Evolutionary conservation across 2,113 vertebrate genomes (phyloP).

Genomic region (Xenopus borealis): DNA sequence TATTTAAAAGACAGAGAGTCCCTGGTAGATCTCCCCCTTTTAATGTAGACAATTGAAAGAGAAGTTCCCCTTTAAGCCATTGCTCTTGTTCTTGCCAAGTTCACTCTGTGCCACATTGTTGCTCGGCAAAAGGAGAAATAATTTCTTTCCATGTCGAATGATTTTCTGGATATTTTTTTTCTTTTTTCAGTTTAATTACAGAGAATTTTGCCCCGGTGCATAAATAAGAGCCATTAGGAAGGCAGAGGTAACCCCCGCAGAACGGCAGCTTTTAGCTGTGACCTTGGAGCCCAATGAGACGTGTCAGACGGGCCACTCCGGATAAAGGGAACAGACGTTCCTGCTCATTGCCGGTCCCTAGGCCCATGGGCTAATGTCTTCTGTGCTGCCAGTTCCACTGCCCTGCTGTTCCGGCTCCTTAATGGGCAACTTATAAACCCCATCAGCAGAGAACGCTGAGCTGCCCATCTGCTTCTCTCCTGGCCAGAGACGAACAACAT

Average conservation of each 20-base stretch:
- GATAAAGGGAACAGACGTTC: slow-evolving; percentile 52
- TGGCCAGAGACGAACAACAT: slow-evolving; percentile 20
- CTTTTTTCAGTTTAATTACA: slow-evolving; percentile 14
- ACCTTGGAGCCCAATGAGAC: slow-evolving; percentile 52
- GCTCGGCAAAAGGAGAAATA: too few species aligned
- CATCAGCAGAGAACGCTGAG: slow-evolving; percentile 43
- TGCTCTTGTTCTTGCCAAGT: too few species aligned
- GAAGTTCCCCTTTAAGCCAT: too few species aligned
- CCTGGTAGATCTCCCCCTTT: too few species aligned
- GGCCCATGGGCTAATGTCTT: slow-evolving; percentile 34
- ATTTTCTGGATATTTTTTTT: not conserved
- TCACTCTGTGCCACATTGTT: too few species aligned
- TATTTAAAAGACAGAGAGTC: too few species aligned
- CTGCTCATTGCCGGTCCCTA: slow-evolving; percentile 43
- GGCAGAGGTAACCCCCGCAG: slow-evolving; percentile 52
- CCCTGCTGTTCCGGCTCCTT: slow-evolving; percentile 50
- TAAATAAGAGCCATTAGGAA: slow-evolving; percentile 61
- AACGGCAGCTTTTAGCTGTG: slow-evolving; percentile 61
- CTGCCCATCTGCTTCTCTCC: slow-evolving; percentile 52
- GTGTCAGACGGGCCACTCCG: slow-evolving; percentile 46
- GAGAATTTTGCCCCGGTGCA: slow-evolving; percentile 48
- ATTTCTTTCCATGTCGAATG: too few species aligned
- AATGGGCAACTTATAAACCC: slow-evolving; percentile 50
- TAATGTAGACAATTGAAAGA: too few species aligned
- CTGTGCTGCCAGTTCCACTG: slow-evolving; percentile 48